A percentile compares a stretch with the other conserved stretches of the same genome.
Evolutionary conservation across 2,113 vertebrate genomes (phyloP).

Genomic region (Zosterops borbonicus): DNA sequence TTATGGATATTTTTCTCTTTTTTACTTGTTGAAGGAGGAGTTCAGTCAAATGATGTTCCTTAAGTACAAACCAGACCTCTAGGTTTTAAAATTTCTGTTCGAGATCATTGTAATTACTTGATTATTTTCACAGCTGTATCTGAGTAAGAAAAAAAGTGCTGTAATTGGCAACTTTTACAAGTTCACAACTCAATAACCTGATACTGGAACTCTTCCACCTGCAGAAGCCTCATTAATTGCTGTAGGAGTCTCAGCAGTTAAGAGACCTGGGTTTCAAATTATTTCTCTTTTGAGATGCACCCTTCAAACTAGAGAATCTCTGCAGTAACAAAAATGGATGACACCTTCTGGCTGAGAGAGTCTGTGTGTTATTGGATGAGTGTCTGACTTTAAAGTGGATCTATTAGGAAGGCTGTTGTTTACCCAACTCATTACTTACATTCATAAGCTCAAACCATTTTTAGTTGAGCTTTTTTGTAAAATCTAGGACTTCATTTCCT

Average conservation of each 20-base stretch:
- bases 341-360: neutral
- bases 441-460: neutral
- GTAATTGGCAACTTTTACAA: slow-evolving; percentile 24
- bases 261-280: slow-evolving; percentile 1
- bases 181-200: slow-evolving; percentile 37
- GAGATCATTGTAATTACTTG: slow-evolving; percentile 26
- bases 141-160: slow-evolving; percentile 36
- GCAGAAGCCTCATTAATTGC: slow-evolving; percentile 35
- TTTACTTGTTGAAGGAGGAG: neutral
- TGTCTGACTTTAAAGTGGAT: neutral
- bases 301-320: neutral
- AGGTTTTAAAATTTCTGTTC: slow-evolving; percentile 28
- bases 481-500: slow-evolving; percentile 29
- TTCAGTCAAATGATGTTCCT: neutral
- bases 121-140: slow-evolving; percentile 61
- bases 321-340: neutral
- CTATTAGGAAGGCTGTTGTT: neutral
- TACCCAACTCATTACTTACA: neutral
- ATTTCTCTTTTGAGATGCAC: neutral
- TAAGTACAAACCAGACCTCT: neutral
- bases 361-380: neutral
- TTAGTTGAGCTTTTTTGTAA: slow-evolving; percentile 12
- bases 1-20: neutral
- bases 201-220: slow-evolving; percentile 35
- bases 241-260: neutral